phyloP scores from a whole-genome alignment of 2,113 vertebrate species.

The Crocuta crocuta region DNA sequence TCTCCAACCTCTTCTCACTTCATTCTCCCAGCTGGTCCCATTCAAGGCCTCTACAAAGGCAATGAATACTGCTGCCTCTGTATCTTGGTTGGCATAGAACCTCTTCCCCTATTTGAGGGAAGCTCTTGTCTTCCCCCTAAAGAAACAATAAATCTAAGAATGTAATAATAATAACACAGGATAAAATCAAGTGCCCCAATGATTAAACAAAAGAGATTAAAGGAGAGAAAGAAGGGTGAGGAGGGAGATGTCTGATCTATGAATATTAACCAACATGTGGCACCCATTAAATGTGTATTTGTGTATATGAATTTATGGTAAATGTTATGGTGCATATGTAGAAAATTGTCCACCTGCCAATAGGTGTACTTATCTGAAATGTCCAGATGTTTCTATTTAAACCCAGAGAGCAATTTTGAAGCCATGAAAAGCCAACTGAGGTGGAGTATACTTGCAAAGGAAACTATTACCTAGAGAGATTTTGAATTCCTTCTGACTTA shows the following conservation, averaged over 20 bases:
- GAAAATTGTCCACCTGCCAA: constrained; percentile 6
- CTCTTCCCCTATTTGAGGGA: neutral
- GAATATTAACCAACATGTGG: neutral
- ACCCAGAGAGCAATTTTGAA: constrained; percentile 6
- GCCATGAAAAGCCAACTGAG: neutral
- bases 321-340: constrained; percentile 20
- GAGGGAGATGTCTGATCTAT: neutral
- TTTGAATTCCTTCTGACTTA: neutral
- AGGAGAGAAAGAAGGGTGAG: neutral
- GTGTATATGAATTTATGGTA: constrained; percentile 44
- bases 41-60: neutral
- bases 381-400: constrained; percentile 19
- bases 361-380: neutral
- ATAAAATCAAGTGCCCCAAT: neutral
- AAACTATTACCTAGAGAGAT: neutral
- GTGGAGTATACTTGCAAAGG: neutral
- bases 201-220: neutral
- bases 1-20: neutral
- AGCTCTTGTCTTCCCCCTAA: neutral
- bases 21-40: neutral
- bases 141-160: neutral
- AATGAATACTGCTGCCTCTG: neutral
- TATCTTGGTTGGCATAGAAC: neutral
- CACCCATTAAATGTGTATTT: neutral
- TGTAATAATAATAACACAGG: neutral